Conservation (phyloP, 2,797 vertebrate genomes). For the Scolopax rusticola region DNA sequence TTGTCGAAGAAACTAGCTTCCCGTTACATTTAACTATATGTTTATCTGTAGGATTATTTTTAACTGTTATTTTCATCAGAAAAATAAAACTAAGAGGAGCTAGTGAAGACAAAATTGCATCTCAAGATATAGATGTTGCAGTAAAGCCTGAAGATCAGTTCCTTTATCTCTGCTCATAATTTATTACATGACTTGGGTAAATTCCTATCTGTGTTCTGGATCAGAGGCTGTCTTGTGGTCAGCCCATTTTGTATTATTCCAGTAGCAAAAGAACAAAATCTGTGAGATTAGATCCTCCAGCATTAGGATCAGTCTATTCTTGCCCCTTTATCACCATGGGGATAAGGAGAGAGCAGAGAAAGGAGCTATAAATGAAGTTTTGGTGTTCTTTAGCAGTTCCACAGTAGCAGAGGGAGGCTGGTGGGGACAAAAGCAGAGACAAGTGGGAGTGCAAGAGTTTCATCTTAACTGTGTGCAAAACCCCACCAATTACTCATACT, state of each 20-base stretch:
- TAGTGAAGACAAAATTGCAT: background rate
- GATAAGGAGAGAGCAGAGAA: background rate
- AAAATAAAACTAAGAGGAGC: background rate
- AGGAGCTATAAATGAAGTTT: background rate
- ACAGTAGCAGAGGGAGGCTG: background rate
- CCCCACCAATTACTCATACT: rapidly evolving
- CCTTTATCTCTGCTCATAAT: background rate
- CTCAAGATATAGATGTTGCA: background rate
- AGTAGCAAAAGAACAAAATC: background rate
- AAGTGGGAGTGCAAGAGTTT: background rate
- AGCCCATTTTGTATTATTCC: background rate
- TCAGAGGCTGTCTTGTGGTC: background rate
- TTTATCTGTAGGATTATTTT: background rate
- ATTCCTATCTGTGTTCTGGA: background rate
- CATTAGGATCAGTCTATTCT: background rate
- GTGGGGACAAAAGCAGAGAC: background rate
- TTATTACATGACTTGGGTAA: background rate
- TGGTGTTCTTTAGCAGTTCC: background rate
- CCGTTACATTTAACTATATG: background rate
- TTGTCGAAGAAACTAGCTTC: background rate
- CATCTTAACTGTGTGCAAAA: background rate
- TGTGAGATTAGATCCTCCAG: background rate
- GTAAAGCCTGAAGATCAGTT: background rate
- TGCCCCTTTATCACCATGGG: background rate
- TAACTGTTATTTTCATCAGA: background rate